These are phyloP conservation scores for Notiomystis cincta DNA, from an alignment of 2,113 vertebrate genomes.

Conservation along the genomic window DNA sequence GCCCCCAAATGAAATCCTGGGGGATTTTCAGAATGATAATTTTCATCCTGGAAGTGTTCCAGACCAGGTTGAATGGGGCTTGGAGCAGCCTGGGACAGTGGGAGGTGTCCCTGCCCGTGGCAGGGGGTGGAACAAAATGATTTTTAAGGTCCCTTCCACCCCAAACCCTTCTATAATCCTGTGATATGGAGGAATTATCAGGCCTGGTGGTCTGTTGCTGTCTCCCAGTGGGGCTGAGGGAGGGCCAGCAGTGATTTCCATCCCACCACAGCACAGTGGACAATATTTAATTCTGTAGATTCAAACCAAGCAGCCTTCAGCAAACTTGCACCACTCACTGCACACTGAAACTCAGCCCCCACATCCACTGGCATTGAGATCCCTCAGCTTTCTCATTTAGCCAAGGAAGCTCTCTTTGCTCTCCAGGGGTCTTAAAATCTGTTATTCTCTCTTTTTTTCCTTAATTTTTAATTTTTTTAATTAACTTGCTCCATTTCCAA, in stretches of 20 bases:
- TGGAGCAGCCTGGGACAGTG: not conserved
- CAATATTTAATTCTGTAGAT: not conserved
- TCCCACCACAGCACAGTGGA: not conserved
- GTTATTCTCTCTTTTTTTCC: rapidly evolving
- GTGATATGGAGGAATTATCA: not conserved
- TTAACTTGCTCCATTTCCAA: not conserved
- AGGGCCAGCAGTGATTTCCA: not conserved
- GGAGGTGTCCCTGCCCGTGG: not conserved
- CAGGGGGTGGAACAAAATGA: rapidly evolving
- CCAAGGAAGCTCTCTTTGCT: not conserved
- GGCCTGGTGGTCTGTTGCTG: not conserved
- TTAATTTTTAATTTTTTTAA: not conserved
- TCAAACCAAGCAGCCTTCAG: not conserved
- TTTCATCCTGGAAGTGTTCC: not conserved
- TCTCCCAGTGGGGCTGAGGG: not conserved
- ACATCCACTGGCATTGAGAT: not conserved
- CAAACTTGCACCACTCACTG: not conserved
- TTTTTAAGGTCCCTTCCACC: not conserved
- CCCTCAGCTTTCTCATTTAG: not conserved
- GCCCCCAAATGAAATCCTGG: not conserved
- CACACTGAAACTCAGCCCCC: not conserved
- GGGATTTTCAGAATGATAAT: not conserved
- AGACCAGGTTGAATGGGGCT: rapidly evolving
- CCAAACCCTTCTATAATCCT: not conserved
- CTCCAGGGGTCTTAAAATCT: not conserved